These are phyloP conservation scores for Pseudoips prasinana DNA, from an alignment of 2,888 invertebrate genomes.

Conservation along the genomic window DNA sequence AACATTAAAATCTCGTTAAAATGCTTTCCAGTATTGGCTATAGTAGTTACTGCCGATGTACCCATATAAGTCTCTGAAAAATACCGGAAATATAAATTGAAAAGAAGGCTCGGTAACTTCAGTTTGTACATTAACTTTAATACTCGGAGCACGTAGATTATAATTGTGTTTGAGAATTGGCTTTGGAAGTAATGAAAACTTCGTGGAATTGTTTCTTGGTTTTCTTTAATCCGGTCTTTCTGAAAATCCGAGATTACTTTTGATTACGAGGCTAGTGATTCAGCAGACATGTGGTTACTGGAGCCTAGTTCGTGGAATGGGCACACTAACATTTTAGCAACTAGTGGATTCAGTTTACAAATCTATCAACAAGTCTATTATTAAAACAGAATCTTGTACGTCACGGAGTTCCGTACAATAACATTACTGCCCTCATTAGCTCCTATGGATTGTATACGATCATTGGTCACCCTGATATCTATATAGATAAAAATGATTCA, in stretches of 20 bases:
- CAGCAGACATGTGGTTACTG: no score
- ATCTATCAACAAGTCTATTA: no score
- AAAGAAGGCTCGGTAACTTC: slow-evolving; percentile 12
- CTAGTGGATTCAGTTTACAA: no score
- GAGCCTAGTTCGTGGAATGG: no score
- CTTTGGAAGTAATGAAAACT: slow-evolving; percentile 9
- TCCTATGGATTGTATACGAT: no score
- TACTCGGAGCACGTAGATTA: slow-evolving; percentile 14
- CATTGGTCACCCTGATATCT: no score
- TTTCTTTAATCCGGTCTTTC: slow-evolving; percentile 10
- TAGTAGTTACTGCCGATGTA: slow-evolving; percentile 27
- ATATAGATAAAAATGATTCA: no score
- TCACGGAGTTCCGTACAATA: no score
- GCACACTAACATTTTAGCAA: no score
- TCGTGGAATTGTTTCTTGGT: slow-evolving; percentile 5
- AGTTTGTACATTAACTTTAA: slow-evolving; percentile 6
- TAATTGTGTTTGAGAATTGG: slow-evolving; percentile 21
- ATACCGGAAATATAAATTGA: slow-evolving; percentile 24
- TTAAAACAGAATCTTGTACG: no score
- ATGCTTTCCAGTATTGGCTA: slow-evolving; percentile 49
- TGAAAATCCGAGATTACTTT: slow-evolving; percentile 20
- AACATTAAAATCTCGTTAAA: slow-evolving; percentile 75
- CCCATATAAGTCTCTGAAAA: slow-evolving; percentile 32
- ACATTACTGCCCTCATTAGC: no score
- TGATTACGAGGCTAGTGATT: slow-evolving; percentile 13